Evolutionary conservation across 2,797 vertebrate genomes (phyloP), one percentile per base, ranked within the genome.

Genomic region (Balearica regulorum): DNA sequence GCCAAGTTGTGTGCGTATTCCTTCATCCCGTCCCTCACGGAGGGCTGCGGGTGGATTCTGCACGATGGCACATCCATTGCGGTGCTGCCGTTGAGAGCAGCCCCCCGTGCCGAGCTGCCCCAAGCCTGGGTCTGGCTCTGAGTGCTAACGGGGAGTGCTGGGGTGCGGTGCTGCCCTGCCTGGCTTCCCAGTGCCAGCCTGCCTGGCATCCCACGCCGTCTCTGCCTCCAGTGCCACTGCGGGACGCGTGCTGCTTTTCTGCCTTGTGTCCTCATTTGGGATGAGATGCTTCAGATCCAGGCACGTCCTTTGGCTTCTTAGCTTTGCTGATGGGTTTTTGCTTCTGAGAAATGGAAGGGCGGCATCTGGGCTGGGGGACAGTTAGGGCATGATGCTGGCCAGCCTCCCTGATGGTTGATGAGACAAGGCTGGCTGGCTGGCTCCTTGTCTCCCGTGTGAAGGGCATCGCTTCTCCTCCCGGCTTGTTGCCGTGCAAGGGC

Each of bases 361-460:
- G 1, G 60, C 11, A 37, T 69, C 58, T 79, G 81, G 51, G 64
- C 68, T 60, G 62, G 82, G 69, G 49, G 16, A 31, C 2, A 10
- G 55, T 55, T n/a, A 73, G 68, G 48, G 22, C 7, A 37, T 68
- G 85, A 35, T 16, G 33, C 37, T 35, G 64, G 39, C 11, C 46
- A 25, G 19, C 19, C 41, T 48, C 65, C 26, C 53, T 0, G 0
- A 7, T 0, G 5, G 21, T 11, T 1, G 5, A 10, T 0, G 4
- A 51, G 70, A 57, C 54, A 33, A 28, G 61, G 49, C 61, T 66
- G 78, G 13, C 64, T 0, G 0, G 20, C 68, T 39, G 31, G 51
- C 31, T 68, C 37, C 14, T 2, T 0, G 0, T 51, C 62, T 54
- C 1, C 0, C 1, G 3, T 39, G 24, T 61, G 61, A 73, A 75